Base-by-base conservation (phyloP, 2,888 invertebrate species). In the Sympetrum striolatum region DNA sequence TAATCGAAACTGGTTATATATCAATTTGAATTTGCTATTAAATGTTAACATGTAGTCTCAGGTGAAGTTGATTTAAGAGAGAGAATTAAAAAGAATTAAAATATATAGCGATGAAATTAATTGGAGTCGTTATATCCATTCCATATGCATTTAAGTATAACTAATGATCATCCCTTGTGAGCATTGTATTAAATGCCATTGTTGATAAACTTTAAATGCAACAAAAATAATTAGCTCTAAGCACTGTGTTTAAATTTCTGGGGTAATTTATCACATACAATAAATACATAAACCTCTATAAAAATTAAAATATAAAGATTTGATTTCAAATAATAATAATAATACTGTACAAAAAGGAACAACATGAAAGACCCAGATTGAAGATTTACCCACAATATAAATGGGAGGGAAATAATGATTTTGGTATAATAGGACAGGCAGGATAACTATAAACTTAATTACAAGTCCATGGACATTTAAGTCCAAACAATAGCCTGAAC, bases 241-340 rank as follows among this genome's bases (percentile, higher is more conserved):
- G 86, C 86, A 37, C 60, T 37, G 22, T 31, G 31, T 31, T 64
- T 86, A 86, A 39, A 64, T 37, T n/a, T 53, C 86, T 37, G 60
- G 60, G 86, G 60, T n/a, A 37, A 60, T 86, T 60, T 37, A 86
- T 60, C 86, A 64, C 86, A 39, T 37, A 64, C 39, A 86, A 86
- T 86, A 86, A 86, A 86, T 86, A 86, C 86, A 86, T 86, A 86
- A 60, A 86, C 14, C 37, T 86, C 86, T 86, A 86, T 86, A 86
- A 86, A 86, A 60, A 86, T 86, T 60, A 86, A 86, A 86, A 86
- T 86, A 86, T 86, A 58, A 86, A 86, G 58, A 37, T 60, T 86
- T 60, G 35, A 18, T 35, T 86, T 58, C 35, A 35, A 64, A 86
- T 58, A 44, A 44, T 44, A 44, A 44, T 44, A 86, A 64, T 86